Evolutionary conservation across 2,888 invertebrate genomes (phyloP).

Genomic region (Octonoba sinensis): DNA sequence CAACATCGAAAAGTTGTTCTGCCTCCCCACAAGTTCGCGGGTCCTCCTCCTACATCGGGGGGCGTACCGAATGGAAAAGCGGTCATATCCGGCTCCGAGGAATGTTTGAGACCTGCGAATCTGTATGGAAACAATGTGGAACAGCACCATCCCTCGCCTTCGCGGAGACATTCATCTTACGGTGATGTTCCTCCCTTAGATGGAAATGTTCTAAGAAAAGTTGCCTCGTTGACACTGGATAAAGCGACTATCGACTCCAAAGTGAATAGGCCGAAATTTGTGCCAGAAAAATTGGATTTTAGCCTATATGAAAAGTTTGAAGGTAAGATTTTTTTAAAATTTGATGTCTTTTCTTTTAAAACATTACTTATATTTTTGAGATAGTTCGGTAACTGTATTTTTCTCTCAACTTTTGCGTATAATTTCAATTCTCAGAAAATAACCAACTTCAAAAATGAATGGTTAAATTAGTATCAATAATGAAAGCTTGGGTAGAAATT

Average conservation of each 20-base stretch:
- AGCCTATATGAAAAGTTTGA: conserved; percentile 91
- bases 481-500: too few relatives aligned
- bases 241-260: conserved; percentile 79
- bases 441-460: too few relatives aligned
- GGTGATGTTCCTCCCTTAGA: conserved; percentile 64
- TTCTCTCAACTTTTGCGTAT: too few relatives aligned
- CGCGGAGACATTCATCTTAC: conserved; percentile 60
- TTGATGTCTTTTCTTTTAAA: too few relatives aligned
- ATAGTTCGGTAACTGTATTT: too few relatives aligned
- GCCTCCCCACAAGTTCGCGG: conserved; percentile 60
- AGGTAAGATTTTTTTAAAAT: conserved; percentile 76
- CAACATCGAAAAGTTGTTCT: conserved; percentile 63
- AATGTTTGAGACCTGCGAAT: conserved; percentile 48
- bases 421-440: too few relatives aligned
- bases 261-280: conserved; percentile 80
- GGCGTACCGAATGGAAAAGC: conserved; percentile 34
- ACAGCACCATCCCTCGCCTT: conserved; percentile 34
- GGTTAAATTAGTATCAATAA: too few relatives aligned
- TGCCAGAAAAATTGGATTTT: conserved; percentile 88
- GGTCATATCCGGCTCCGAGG: conserved; percentile 51
- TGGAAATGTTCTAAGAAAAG: conserved; percentile 82
- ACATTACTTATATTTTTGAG: too few relatives aligned
- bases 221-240: conserved; percentile 85
- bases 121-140: conserved; percentile 35
- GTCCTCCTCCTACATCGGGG: conserved; percentile 1